Evolutionary conservation across 2,113 vertebrate species (phyloP).

Genomic region (Rhinoderma darwinii): DNA sequence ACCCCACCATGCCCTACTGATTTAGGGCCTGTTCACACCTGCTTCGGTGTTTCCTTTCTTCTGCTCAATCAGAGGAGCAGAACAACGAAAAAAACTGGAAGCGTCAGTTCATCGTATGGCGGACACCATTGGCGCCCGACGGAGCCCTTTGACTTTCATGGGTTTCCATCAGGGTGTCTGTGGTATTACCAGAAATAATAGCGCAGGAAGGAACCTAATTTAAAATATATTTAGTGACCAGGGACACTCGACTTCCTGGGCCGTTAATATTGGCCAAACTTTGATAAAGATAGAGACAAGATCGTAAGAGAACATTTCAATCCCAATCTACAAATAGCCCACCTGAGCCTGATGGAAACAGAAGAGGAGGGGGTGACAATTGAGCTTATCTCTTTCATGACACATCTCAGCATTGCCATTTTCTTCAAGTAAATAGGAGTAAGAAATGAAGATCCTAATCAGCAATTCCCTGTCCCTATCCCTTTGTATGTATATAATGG

Average conservation of each 20-base stretch:
- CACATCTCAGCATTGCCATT: conserved; percentile 38
- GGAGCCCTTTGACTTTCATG: too few species aligned
- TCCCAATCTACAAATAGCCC: conserved; percentile 14
- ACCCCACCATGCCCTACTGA: too few species aligned
- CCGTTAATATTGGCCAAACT: neutral
- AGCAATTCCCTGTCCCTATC: conserved; percentile 55
- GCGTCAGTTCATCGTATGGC: too few species aligned
- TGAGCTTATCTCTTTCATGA: conserved; percentile 23
- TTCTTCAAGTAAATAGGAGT: conserved; percentile 61
- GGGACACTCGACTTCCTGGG: neutral
- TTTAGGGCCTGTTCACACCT: too few species aligned
- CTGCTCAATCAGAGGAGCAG: too few species aligned
- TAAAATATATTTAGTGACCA: neutral
- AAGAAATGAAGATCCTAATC: conserved; percentile 61
- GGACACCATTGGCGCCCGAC: too few species aligned
- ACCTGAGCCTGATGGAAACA: neutral
- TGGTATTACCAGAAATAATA: neutral
- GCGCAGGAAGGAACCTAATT: neutral
- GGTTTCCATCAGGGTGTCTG: too few species aligned
- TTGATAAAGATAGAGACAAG: neutral
- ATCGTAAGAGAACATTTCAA: neutral
- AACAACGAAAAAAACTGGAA: too few species aligned
- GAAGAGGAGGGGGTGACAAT: neutral
- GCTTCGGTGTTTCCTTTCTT: too few species aligned
- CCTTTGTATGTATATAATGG: conserved; percentile 60